Evolutionary conservation across 2,888 invertebrate species (phyloP).

Genomic region (Ornithoptera priamus): DNA sequence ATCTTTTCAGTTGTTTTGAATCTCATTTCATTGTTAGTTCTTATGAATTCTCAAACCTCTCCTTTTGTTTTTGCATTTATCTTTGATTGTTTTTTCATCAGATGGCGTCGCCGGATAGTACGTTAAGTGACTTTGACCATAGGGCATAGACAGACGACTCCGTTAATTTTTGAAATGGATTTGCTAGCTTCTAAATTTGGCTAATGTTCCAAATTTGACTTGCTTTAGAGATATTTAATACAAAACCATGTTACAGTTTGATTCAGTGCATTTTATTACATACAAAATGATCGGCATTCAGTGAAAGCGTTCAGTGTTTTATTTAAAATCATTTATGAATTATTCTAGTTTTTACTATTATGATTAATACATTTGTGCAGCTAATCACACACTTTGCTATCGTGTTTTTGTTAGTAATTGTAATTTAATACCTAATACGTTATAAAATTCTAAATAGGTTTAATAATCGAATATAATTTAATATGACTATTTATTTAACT

Average conservation of each 20-base stretch:
- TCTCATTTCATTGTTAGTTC: no score
- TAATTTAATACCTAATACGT: background rate
- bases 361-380: constrained; percentile 1
- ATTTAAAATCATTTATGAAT: background rate
- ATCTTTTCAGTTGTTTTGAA: no score
- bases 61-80: no score
- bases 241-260: background rate
- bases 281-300: background rate
- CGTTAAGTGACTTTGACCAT: no score
- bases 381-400: background rate
- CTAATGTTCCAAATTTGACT: no score
- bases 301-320: background rate
- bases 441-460: background rate
- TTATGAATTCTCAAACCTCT: no score
- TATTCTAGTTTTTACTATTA: background rate
- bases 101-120: no score
- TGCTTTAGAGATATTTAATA: no score
- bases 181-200: no score
- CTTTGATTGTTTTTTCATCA: no score
- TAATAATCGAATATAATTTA: background rate
- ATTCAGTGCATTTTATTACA: background rate
- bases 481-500: background rate
- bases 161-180: no score
- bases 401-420: background rate
- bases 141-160: no score